Percentiles rank a stretch among this genome's conserved stretches.
Conservation (phyloP, 2,797 vertebrate species). For the Scyliorhinus canicula region DNA sequence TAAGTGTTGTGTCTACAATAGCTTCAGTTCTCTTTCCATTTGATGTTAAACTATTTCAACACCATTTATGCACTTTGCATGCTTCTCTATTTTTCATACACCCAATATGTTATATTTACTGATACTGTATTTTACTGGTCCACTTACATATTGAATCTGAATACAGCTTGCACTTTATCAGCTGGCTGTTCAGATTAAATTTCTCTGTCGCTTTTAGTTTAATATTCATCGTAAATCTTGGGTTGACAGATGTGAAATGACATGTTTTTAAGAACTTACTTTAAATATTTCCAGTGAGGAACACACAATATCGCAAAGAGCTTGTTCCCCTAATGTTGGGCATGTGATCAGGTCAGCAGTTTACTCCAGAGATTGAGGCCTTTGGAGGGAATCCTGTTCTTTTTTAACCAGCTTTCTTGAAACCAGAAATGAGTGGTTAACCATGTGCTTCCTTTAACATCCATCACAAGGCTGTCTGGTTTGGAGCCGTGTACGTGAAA, state of each 20-base stretch:
- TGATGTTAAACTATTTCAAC: neutral
- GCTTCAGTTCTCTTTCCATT: neutral
- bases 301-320: neutral
- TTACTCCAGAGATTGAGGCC: neutral
- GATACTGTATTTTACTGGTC: neutral
- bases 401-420: neutral
- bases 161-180: neutral
- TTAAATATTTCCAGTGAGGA: neutral
- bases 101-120: neutral
- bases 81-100: neutral
- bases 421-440: constrained; percentile 30
- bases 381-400: constrained; percentile 1
- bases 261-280: neutral
- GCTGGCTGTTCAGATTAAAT: neutral
- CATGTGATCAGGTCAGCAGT: neutral
- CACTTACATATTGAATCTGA: neutral
- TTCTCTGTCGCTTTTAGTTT: neutral
- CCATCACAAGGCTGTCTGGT: constrained; percentile 6
- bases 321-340: too few species aligned
- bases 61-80: neutral
- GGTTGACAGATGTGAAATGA: neutral
- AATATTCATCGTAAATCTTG: neutral
- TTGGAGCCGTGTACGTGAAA: neutral
- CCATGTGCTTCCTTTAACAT: constrained; percentile 17
- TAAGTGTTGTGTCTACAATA: neutral